phyloP scores from a whole-genome alignment of 1,140 invertebrate species.

The Hylyphantes graminicola region DNA sequence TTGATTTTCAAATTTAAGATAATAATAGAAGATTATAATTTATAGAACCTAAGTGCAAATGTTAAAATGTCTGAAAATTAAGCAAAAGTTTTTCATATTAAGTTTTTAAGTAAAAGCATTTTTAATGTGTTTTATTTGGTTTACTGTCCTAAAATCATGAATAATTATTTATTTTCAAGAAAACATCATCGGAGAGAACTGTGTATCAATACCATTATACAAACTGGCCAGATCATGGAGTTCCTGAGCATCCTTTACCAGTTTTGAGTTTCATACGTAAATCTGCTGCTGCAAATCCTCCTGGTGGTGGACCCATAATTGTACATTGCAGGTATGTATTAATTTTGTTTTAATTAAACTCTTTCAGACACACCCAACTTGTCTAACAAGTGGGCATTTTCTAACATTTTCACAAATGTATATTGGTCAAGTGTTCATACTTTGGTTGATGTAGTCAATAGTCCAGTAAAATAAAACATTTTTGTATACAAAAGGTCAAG shows the following conservation, averaged over 20 bases:
- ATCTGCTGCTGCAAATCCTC: slow-evolving; percentile 85
- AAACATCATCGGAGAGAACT: slow-evolving; percentile 79
- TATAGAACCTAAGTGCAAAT: too few species aligned
- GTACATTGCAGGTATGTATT: slow-evolving; percentile 92
- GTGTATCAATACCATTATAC: slow-evolving; percentile 98
- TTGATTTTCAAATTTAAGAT: too few species aligned
- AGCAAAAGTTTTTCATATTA: background rate
- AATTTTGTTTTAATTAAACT: background rate
- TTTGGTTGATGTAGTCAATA: too few species aligned
- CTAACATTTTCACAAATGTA: too few species aligned
- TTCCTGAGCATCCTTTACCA: slow-evolving; percentile 93
- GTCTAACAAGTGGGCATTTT: too few species aligned
- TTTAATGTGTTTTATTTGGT: background rate
- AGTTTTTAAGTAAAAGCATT: background rate
- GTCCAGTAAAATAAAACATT: too few species aligned
- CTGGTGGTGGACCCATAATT: slow-evolving; percentile 89
- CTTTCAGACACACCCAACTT: too few species aligned
- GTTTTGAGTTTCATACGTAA: slow-evolving; percentile 94
- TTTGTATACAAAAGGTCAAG: too few species aligned
- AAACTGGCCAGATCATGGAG: slow-evolving; percentile 97
- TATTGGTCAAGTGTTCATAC: too few species aligned
- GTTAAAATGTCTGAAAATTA: background rate
- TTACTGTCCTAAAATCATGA: background rate
- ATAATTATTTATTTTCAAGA: slow-evolving; percentile 67
- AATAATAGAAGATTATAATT: too few species aligned